Percentiles rank a stretch among this genome's conserved stretches.
These are phyloP conservation scores for Agrilus planipennis DNA, from an alignment of 1,140 invertebrate genomes.

Conservation along the genomic window DNA sequence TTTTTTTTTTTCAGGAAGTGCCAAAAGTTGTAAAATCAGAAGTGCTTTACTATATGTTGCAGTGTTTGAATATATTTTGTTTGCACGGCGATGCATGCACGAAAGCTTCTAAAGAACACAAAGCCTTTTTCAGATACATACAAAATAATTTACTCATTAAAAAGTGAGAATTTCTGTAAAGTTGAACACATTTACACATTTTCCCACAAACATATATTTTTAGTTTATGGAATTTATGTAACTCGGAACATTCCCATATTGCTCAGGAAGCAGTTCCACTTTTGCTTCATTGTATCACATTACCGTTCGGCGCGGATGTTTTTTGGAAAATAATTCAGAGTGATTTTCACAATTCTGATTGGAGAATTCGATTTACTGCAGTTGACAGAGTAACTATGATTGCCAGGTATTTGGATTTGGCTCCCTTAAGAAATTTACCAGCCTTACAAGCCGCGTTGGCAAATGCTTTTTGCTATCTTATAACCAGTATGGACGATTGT, in stretches of 20 bases:
- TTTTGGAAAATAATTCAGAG: conserved; percentile 91
- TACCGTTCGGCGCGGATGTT: conserved; percentile 84
- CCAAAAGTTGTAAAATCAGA: conserved; percentile 78
- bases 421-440: conserved; percentile 69
- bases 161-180: conserved; percentile 51
- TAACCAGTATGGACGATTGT: conserved; percentile 91
- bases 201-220: conserved; percentile 16
- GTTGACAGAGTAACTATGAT: conserved; percentile 89
- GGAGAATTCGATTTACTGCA: conserved; percentile 82
- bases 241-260: conserved; percentile 87
- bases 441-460: conserved; percentile 86
- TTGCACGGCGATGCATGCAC: conserved; percentile 88
- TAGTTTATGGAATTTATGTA: conserved; percentile 88
- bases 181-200: not conserved
- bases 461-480: conserved; percentile 92
- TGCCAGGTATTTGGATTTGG: conserved; percentile 83
- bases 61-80: conserved; percentile 83
- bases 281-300: conserved; percentile 85
- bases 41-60: conserved; percentile 85
- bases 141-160: conserved; percentile 93
- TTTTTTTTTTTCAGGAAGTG: conserved; percentile 50
- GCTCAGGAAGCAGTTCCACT: conserved; percentile 81
- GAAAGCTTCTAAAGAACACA: conserved; percentile 76
- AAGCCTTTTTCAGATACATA: conserved; percentile 94
- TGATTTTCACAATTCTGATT: conserved; percentile 83